Conservation (phyloP, 2,888 invertebrate species). For the Thelaira solivaga region DNA sequence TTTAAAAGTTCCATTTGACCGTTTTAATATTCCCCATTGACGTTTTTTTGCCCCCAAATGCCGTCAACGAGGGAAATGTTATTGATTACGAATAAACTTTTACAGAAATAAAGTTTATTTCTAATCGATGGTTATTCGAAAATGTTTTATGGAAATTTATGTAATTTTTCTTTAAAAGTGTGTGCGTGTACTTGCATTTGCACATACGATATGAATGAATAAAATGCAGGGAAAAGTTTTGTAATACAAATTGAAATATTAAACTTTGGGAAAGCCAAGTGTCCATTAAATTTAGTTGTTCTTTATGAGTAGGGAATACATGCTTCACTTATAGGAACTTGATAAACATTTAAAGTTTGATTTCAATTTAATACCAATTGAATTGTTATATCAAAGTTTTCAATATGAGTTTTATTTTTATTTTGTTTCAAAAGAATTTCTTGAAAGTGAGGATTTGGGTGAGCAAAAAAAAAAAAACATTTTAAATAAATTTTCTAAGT, state of each 20-base stretch:
- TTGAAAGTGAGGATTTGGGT: too few species aligned
- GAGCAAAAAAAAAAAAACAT: too few species aligned
- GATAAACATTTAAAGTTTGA: background rate
- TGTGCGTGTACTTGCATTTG: background rate
- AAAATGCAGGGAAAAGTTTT: background rate
- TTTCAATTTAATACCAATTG: too few species aligned
- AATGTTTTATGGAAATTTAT: constrained; percentile 35
- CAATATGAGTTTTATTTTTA: too few species aligned
- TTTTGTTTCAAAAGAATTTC: too few species aligned
- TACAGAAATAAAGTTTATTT: constrained; percentile 5
- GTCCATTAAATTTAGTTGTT: background rate
- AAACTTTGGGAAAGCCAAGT: background rate
- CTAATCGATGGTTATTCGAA: constrained; percentile 8
- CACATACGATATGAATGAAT: constrained; percentile 1
- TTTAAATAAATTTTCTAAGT: too few species aligned
- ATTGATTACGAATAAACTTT: constrained; percentile 42
- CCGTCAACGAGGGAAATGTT: constrained; percentile 6
- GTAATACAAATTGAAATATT: background rate
- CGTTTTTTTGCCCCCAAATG: constrained; percentile 19
- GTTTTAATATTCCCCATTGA: constrained; percentile 40
- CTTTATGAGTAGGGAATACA: background rate
- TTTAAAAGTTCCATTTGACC: constrained; percentile 45
- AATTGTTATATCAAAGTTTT: background rate
- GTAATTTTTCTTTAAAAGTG: background rate
- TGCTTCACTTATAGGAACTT: too few species aligned